Base-by-base conservation (phyloP, 2,888 invertebrate species). In the Melipona bicolor region DNA sequence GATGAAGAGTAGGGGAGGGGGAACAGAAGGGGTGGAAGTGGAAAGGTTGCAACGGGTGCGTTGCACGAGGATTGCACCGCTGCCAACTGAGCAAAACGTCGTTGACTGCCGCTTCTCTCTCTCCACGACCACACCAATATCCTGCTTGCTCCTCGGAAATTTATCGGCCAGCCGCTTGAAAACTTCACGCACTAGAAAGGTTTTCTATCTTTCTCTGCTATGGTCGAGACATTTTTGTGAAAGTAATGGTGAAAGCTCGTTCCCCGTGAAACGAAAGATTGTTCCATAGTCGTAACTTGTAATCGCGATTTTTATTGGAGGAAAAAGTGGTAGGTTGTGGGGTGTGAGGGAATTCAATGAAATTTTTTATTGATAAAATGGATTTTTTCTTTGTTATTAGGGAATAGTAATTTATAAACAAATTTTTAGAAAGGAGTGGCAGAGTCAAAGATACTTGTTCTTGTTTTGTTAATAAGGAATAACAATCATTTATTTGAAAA, bases 41-140 rank as follows among this genome's bases (percentile, higher is more conserved):
- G 61, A 19, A 24, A 61, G 54, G 68, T n/a, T 52, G 74, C 72
- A 61, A 32, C 75, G 77, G 81, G 69, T 79, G 81, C 78, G 83
- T 83, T 88, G 82, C 85, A 77, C 85, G 88, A 87, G 84, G 87
- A 83, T 83, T 87, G 87, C 82, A 86, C 78, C 86, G 87, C 78
- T 88, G 91, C 82, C 89, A 89, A 88, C 88, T 82, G 88, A 91
- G 89, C 87, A 90, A 91, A 89, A 85, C 87, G 83, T 86, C 88
- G 91, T 88, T 91, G 90, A 88, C 89, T 90, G 88, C 52, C 74
- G 64, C 89, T 27, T 27, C 27, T 27, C 62, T 32, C 62, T 89
- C 89, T 91, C 91, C 84, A 82, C 83, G 89, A 90, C 92, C 91
- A 88, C 92, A 91, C 91, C 92, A 92, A 92, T 92, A 92, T 92